Base-by-base conservation (phyloP, 2,797 vertebrate genomes). In the Cryptoblepharus egeriae region DNA sequence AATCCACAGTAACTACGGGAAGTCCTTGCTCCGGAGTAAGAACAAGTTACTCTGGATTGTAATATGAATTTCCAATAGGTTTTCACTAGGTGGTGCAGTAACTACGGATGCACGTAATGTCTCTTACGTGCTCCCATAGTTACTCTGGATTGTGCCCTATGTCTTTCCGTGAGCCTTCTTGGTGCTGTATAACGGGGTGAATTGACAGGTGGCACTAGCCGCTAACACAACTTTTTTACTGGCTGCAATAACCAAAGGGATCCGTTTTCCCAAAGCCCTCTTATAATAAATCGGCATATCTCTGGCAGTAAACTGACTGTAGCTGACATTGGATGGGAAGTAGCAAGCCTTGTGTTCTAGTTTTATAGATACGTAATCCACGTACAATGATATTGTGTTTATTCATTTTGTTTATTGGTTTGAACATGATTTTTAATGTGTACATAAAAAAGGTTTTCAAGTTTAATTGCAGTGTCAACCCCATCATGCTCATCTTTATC, bases 381-480 rank as follows among this genome's bases (percentile, higher is more conserved):
- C 64, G 64, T 18, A 69, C 84, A 71, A 72, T 42, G 71, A 83
- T 84, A 79, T 79, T 82, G 64, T 88, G 85, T 83, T 91, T 91
- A 88, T 79, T 88, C 88, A 85, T 91, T 85, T 92, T 82, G 73
- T 91, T 93, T 93, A 73, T 85, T 45, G 45, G 78, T 85, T 87
- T 0, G 1, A 92, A 89, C 85, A 75, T 72, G 82, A 89, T 85
- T 92, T 92, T 93, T 91, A 94, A 93, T 82, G 88, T 75, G 67
- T 81, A 91, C 85, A 84, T 91, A 92, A 94, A 94, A 90, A 88
- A 72, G 49, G 77, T 88, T 92, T 94, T 92, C 90, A 87, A 85
- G 88, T 94, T 93, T 88, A 92, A 94, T 93, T 89, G 89, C 64
- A 70, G 76, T 79, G 49, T 87, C 87, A 82, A 74, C 72, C 58